Conservation (phyloP, 2,797 vertebrate genomes). For the Squalus acanthias region DNA sequence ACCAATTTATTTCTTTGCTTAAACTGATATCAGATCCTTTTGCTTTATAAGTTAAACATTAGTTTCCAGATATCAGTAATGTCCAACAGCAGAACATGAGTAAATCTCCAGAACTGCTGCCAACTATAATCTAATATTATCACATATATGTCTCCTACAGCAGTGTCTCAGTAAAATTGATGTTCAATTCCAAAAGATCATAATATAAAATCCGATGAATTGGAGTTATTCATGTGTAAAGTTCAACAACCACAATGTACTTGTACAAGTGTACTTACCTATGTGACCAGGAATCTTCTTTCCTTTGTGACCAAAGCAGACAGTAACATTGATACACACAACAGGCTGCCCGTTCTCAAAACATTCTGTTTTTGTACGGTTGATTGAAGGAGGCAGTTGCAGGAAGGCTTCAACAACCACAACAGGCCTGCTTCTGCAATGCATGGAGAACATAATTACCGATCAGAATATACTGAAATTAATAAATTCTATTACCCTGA, state of each 20-base stretch:
- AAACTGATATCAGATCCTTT: neutral
- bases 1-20: neutral
- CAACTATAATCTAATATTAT: neutral
- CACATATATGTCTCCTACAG: neutral
- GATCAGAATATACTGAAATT: neutral
- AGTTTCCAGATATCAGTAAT: neutral
- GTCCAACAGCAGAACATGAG: neutral
- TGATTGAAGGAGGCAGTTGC: constrained; percentile 68
- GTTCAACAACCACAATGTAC: neutral
- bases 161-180: neutral
- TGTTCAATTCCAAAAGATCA: neutral
- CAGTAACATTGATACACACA: constrained; percentile 68
- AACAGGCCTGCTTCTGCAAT: constrained; percentile 77
- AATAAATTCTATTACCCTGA: neutral
- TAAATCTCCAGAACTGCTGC: neutral
- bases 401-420: constrained; percentile 74
- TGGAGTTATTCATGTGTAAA: neutral
- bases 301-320: constrained; percentile 80
- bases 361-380: constrained; percentile 67
- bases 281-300: constrained; percentile 68
- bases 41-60: neutral
- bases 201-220: neutral
- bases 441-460: constrained; percentile 42
- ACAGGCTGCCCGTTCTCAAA: constrained; percentile 64
- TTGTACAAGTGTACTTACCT: constrained; percentile 56